These are phyloP conservation scores for Drosophila novamexicana DNA, from an alignment of 1,140 invertebrate genomes.

Conservation along the genomic window DNA sequence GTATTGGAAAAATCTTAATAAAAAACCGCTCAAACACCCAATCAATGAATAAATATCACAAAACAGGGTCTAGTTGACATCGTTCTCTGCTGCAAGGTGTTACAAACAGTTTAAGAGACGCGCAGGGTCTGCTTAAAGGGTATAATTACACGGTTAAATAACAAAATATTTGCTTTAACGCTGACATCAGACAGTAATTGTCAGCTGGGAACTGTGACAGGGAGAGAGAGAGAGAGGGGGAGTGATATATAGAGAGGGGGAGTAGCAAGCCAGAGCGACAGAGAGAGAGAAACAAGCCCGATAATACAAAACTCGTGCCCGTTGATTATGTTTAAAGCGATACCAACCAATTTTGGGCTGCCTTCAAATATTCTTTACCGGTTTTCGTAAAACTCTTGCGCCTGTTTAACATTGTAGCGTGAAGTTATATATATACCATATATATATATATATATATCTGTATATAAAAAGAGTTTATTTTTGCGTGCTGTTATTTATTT, in stretches of 20 bases:
- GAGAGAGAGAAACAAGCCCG: not conserved
- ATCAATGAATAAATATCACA: too few relatives aligned
- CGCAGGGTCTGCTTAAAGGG: constrained; percentile 23
- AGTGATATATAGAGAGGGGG: not conserved
- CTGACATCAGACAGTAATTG: constrained; percentile 73
- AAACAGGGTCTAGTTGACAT: constrained; percentile 1
- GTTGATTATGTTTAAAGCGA: constrained; percentile 7
- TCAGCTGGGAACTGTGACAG: constrained; percentile 15
- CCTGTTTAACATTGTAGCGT: constrained; percentile 78
- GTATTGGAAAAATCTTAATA: too few relatives aligned
- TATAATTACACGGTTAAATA: constrained; percentile 80
- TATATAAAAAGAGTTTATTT: constrained; percentile 6
- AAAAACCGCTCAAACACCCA: too few relatives aligned
- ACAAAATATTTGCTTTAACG: constrained; percentile 76
- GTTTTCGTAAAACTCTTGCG: constrained; percentile 54
- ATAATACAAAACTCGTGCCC: constrained; percentile 24
- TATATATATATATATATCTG: constrained; percentile 6
- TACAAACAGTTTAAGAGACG: constrained; percentile 11
- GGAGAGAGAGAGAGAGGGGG: constrained; percentile 8
- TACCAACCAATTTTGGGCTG: constrained; percentile 6
- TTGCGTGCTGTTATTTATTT: constrained; percentile 55
- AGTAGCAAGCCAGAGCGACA: not conserved
- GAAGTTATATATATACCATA: constrained; percentile 42
- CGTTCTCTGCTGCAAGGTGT: not conserved
- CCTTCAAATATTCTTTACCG: constrained; percentile 52